Percentiles rank a stretch among this genome's conserved stretches.
Conservation (phyloP, 2,113 vertebrate species). For the Gila orcuttii region DNA sequence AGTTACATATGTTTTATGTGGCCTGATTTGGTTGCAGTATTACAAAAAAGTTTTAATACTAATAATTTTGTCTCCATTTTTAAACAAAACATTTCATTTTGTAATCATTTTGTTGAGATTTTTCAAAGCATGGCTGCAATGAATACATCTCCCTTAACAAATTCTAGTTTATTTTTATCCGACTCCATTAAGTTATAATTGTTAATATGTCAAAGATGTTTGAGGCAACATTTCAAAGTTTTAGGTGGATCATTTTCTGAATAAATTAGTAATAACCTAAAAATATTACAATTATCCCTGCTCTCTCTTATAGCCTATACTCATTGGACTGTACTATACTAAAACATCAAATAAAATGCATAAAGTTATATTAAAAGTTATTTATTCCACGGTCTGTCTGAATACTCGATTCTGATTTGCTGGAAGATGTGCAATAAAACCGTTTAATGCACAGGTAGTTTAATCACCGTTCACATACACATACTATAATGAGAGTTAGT, state of each 20-base stretch:
- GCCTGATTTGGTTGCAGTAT: neutral
- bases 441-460: too few species aligned
- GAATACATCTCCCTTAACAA: neutral
- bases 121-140: neutral
- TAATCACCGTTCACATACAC: too few species aligned
- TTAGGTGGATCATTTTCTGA: neutral
- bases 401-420: too few species aligned
- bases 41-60: too few species aligned
- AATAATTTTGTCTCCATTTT: too few species aligned
- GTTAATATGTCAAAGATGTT: neutral
- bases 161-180: neutral
- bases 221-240: neutral
- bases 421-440: too few species aligned
- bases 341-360: too few species aligned
- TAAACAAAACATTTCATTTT: too few species aligned
- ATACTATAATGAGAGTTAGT: too few species aligned
- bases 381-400: too few species aligned
- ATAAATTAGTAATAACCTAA: neutral
- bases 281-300: neutral
- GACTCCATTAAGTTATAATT: neutral
- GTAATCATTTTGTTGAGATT: too few species aligned
- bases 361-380: too few species aligned
- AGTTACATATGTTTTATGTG: neutral
- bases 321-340: neutral
- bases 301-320: neutral